phyloP scores from a whole-genome alignment of 2,797 vertebrate genomes.

The Nannoperca australis region DNA sequence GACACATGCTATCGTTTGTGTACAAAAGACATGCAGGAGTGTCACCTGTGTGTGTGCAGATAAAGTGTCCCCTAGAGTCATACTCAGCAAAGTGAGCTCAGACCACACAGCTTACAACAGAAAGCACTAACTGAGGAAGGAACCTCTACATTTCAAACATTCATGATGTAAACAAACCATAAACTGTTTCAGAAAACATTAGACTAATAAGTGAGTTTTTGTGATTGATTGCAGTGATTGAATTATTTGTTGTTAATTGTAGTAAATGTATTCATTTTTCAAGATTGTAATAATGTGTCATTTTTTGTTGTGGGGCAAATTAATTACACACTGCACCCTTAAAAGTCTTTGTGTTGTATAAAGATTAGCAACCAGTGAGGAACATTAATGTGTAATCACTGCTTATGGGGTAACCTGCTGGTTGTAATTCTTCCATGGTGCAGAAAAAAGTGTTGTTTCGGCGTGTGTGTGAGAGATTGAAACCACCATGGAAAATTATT shows the following conservation, averaged over 20 bases:
- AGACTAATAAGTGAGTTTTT: neutral
- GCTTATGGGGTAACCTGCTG: neutral
- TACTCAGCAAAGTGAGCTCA: slow-evolving; percentile 19
- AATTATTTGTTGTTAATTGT: too few species aligned
- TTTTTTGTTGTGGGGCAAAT: neutral
- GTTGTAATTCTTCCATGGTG: neutral
- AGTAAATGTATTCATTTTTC: neutral
- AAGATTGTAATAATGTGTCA: neutral
- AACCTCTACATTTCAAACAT: neutral
- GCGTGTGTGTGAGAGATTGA: neutral
- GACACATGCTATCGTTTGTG: slow-evolving; percentile 67
- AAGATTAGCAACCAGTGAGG: neutral
- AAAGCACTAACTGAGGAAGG: neutral
- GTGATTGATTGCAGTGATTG: neutral
- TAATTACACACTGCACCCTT: neutral
- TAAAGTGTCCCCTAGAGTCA: slow-evolving; percentile 66
- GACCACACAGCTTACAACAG: neutral
- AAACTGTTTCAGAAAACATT: neutral
- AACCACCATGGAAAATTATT: neutral
- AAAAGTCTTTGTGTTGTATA: neutral
- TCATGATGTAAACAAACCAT: neutral
- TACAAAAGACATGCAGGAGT: slow-evolving; percentile 58
- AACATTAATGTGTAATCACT: neutral
- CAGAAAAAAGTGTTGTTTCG: neutral
- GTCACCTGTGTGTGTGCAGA: slow-evolving; percentile 58